Conservation (phyloP, 2,113 vertebrate genomes). For the Seriola rivoliana region DNA sequence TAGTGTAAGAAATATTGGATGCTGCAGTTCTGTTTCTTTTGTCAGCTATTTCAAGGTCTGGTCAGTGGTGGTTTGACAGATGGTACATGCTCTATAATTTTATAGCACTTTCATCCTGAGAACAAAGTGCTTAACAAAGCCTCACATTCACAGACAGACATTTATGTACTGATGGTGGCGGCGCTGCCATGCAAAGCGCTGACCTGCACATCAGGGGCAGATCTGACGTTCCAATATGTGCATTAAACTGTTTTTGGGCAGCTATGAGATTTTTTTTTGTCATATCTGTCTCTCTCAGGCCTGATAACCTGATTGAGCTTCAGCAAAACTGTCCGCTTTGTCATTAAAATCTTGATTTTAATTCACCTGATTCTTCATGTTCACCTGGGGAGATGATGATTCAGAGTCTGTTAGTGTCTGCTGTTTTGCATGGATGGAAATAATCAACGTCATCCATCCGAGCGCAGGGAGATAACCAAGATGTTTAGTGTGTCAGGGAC, state of each 20-base stretch:
- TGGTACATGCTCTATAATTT: not conserved
- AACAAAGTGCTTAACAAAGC: not conserved
- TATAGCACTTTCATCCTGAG: not conserved
- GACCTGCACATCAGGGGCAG: not conserved
- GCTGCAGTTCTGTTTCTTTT: not conserved
- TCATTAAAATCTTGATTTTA: no score
- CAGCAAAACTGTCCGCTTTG: no score
- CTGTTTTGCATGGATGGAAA: not conserved
- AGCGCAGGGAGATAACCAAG: not conserved
- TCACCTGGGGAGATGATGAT: conserved; percentile 12
- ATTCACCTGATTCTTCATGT: not conserved
- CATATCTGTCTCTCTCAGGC: no score
- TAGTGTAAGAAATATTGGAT: not conserved
- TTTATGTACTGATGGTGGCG: not conserved
- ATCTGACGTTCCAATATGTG: not conserved
- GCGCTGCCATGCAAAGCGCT: not conserved
- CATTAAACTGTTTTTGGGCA: no score
- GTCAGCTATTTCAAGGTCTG: not conserved
- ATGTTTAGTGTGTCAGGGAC: not conserved
- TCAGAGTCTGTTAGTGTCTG: not conserved
- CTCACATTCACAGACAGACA: not conserved
- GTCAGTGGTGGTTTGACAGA: not conserved
- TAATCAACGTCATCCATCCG: conserved; percentile 38
- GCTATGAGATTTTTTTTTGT: no score
- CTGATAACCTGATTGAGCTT: no score